Base-by-base conservation (phyloP, 1,140 invertebrate species). In the Pygmarrhopalites habei region DNA sequence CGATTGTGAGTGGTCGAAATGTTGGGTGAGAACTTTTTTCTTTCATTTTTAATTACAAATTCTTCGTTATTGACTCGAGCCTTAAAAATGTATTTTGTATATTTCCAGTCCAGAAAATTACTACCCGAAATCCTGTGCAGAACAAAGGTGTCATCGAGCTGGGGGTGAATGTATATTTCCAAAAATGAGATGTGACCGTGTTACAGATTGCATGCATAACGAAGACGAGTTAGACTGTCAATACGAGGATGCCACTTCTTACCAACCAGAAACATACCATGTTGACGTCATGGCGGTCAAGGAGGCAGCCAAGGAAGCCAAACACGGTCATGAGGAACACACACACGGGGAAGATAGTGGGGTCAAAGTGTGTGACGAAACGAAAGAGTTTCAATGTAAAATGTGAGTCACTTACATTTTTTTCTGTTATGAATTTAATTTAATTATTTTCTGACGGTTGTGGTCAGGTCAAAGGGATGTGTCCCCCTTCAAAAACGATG, bases 191-290 rank as follows among this genome's bases (percentile, higher is more conserved):
- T 91, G 88, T 73, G 83, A 90, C 72, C 80, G 80, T 70, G 77
- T 81, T 49, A 80, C 88, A 1, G 84, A 90, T 71, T 91, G 89
- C 68, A 73, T 89, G 30, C 77, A 82, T 30, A 87, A 81, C 14
- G 87, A 89, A 73, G 89, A 90, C 77, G 88, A 91, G 78, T 69
- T 82, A 0, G 76, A 83, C 26, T 89, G 87, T 49, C n/a, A 44
- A 21, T 62, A 57, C 15, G 17, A 23, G 2, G 28, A 30, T 25
- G 21, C 44, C 1, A 43, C 4, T 43, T 29, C n/a, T 44, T 3
- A 35, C 2, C 23, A 29, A 12, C 25, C 17, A 12, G 21, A 41
- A 56, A 55, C n/a, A n/a, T n/a, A n/a, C n/a, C n/a, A n/a, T n/a
- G n/a, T n/a, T n/a, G n/a, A n/a, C n/a, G n/a, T 29, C 17, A 60